These are phyloP conservation scores for Ganaspis sp. DNA, from an alignment of 1,140 invertebrate species.

Conservation along the genomic window DNA sequence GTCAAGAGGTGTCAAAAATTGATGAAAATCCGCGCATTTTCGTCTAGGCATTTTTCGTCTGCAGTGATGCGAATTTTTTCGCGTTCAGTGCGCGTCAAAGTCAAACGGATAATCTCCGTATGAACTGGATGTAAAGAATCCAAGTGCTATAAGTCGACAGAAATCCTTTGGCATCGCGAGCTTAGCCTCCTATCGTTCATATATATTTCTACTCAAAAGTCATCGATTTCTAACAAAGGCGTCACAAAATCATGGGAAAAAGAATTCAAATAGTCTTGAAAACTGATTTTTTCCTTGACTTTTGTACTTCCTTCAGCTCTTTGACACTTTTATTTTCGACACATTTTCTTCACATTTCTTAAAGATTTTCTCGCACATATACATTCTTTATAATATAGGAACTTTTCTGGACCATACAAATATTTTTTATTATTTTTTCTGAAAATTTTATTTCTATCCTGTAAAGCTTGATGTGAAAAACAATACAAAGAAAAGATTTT, in stretches of 20 bases:
- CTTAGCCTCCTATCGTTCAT: not conserved
- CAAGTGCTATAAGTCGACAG: slow-evolving; percentile 20
- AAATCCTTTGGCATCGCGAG: slow-evolving; percentile 17
- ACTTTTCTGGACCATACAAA: too few relatives aligned
- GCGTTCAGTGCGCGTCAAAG: not conserved
- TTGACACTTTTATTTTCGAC: too few relatives aligned
- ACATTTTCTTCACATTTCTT: too few relatives aligned
- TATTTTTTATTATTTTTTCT: too few relatives aligned
- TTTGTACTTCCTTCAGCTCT: not conserved
- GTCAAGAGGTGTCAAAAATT: slow-evolving; percentile 12
- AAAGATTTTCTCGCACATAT: too few relatives aligned
- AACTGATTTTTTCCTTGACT: not conserved
- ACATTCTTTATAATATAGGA: too few relatives aligned
- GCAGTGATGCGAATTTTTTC: slow-evolving; percentile 15
- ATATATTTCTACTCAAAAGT: not conserved
- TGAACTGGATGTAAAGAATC: slow-evolving; percentile 22
- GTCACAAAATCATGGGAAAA: not conserved
- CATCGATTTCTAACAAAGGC: slow-evolving; percentile 19
- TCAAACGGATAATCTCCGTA: slow-evolving; percentile 20
- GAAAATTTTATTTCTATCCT: too few relatives aligned
- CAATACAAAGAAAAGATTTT: too few relatives aligned
- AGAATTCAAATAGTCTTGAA: not conserved
- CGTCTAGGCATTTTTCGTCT: not conserved
- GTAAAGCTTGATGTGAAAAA: too few relatives aligned
- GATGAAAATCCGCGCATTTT: slow-evolving; percentile 1